Evolutionary conservation across 2,113 vertebrate species (phyloP), one percentile per base, ranked within the genome.

Genomic region (Sebastes fasciatus): DNA sequence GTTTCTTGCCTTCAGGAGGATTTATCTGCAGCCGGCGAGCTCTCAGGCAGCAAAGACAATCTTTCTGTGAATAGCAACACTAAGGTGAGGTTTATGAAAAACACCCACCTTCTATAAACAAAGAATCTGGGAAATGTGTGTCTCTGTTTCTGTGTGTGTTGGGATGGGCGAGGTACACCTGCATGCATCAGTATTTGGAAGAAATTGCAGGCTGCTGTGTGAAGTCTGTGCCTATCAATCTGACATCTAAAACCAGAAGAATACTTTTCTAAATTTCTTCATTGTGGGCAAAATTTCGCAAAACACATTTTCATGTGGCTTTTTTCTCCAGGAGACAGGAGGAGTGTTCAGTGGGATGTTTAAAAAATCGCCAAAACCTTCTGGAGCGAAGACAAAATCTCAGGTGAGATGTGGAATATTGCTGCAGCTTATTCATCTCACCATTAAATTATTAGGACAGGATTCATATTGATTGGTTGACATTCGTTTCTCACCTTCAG

Each of bases 261-360:
- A 21, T 19, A 1, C 19, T 48, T 21, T 7, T 19, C n/a, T 43
- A 2, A 51, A 19, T 17, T 54, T 13, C 8, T 71, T 8, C 13
- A 19, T 7, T 34, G 1, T 13, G 17, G 62, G n/a, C 4, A 16
- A 42, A 46, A 40, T 5, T 74, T 83, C n/a, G 5, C 1, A 12
- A 23, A 43, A 45, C 61, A 14, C 1, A 11, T 45, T 48, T 57
- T 48, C 13, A 19, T 63, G 11, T 40, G 17, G 10, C 19, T 67
- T 23, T 26, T 11, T 42, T 42, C 43, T 17, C 21, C 78, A 91
- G 86, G 86, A 85, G 21, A 42, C 79, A 21, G 70, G 81, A 46
- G 88, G 82, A 34, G 21, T 90, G 34, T 85, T 90, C 23, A 43
- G 79, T 26, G 86, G 78, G 21, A 74, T 88, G 46, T 91, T 91